Evolutionary conservation across 2,797 vertebrate species (phyloP), one percentile per base, ranked within the genome.

Genomic region (Momotus momota): DNA sequence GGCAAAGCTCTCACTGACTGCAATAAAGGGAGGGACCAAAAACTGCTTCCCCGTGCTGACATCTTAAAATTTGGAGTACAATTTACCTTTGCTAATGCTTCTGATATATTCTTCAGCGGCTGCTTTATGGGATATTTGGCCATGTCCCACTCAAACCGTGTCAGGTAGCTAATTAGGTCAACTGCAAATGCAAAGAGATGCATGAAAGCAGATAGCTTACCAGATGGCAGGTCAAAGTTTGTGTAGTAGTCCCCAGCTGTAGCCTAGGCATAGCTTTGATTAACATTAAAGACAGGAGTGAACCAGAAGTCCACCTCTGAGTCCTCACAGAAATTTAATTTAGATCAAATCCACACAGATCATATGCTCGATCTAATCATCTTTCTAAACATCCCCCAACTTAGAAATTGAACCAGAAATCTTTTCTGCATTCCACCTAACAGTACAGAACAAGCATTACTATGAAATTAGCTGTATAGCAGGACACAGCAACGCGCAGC

Each of bases 111-210:
- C 96, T 98, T 98, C 91, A 99, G 98, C 0, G 99, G 98, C 97
- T 99, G 98, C 93, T 99, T 98, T 29, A 98, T 98, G 35, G 99
- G 98, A 83, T 99, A 99, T 93, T 99, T 99, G 96, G 99, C 99
- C 98, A 99, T 99, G 98, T 99, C 99, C 99, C 99, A 99, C 81
- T 99, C 99, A 97, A 99, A 99, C 78, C 96, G 98, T 48, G 98
- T 99, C 97, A 99, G 95, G 15, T 99, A 99, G 93, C 98, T 98
- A 64, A 98, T 97, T 91, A 99, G 93, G 91, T 99, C 99, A 94
- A 98, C 99, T 99, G 95, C 49, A 98, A 98, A 97, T 75, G 91
- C n/a, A 96, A 87, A 95, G 67, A 94, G 78, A 93, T 49, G 26
- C 15, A 49, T 94, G 93, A 94, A 92, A 88, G 58, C 52, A 90